Conservation (phyloP, 1,140 invertebrate species). For the Lanistes nyassanus region DNA sequence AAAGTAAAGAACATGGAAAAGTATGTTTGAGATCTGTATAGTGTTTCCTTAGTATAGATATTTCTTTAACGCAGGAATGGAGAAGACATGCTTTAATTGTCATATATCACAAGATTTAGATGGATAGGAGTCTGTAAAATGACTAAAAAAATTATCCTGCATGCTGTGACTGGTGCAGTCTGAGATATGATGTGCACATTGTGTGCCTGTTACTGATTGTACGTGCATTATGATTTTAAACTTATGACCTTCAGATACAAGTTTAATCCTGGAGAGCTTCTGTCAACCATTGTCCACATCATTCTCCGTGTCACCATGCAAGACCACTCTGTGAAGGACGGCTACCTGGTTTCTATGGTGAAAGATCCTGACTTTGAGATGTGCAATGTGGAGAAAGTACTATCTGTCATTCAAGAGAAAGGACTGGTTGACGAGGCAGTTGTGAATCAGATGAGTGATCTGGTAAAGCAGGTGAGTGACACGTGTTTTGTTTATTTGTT, state of each 20-base stretch:
- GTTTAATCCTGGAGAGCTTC: conserved; percentile 32
- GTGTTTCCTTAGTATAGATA: too few relatives aligned
- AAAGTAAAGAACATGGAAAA: conserved; percentile 40
- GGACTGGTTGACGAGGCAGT: conserved; percentile 21
- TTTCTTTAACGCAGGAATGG: too few relatives aligned
- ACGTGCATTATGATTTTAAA: too few relatives aligned
- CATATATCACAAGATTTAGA: too few relatives aligned
- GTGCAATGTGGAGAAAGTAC: conserved; percentile 27
- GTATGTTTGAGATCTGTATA: conserved; percentile 28
- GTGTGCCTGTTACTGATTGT: too few relatives aligned
- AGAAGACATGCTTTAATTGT: too few relatives aligned
- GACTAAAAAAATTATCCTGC: too few relatives aligned
- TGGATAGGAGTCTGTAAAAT: too few relatives aligned
- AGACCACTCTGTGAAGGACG: conserved; percentile 14
- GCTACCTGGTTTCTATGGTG: conserved; percentile 33
- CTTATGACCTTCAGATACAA: conserved; percentile 28
- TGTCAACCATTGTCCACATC: conserved; percentile 27
- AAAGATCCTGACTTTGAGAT: conserved; percentile 35
- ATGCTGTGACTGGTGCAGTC: too few relatives aligned
- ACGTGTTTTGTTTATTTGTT: too few relatives aligned
- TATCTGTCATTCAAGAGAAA: conserved; percentile 28
- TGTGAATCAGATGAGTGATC: conserved; percentile 3
- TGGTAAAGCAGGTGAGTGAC: conserved; percentile 9
- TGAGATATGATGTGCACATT: too few relatives aligned
- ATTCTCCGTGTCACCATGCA: conserved; percentile 29